Conservation (phyloP, 1,140 invertebrate species). For the Zaprionus africanus region DNA sequence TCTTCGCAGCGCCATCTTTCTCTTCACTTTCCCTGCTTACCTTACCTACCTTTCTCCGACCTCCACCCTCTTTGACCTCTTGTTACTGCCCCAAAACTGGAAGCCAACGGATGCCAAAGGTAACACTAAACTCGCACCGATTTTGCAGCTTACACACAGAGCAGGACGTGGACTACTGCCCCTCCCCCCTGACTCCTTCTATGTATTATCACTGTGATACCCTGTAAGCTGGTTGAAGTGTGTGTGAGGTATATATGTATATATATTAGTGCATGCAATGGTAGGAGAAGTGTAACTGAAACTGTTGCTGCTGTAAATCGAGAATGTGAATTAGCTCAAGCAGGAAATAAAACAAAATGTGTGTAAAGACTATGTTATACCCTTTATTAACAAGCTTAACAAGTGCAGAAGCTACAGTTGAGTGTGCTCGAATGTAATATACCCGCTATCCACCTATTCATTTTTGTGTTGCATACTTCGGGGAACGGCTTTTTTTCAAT, state of each 20-base stretch:
- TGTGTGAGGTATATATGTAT: no score
- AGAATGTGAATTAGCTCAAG: no score
- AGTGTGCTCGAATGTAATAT: no score
- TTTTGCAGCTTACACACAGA: constrained; percentile 2
- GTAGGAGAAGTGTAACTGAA: no score
- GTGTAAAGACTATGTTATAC: background rate
- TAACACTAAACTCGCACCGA: constrained; percentile 11
- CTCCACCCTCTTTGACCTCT: background rate
- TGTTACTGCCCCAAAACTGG: background rate
- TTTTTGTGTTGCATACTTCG: no score
- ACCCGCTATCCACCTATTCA: no score
- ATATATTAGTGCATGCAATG: background rate
- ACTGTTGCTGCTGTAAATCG: background rate
- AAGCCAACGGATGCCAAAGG: constrained; percentile 12
- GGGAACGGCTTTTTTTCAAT: no score
- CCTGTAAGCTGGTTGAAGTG: background rate
- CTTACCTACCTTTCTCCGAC: background rate
- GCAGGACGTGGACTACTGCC: constrained; percentile 3
- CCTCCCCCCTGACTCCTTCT: background rate
- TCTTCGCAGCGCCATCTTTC: background rate
- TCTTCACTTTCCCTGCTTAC: background rate
- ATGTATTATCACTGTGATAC: constrained; percentile 8
- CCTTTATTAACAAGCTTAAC: no score
- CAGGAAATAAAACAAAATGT: background rate
- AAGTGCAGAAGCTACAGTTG: no score